These are phyloP conservation scores for Pangasius larnaudii DNA, from an alignment of 2,797 vertebrate genomes.

Conservation along the genomic window DNA sequence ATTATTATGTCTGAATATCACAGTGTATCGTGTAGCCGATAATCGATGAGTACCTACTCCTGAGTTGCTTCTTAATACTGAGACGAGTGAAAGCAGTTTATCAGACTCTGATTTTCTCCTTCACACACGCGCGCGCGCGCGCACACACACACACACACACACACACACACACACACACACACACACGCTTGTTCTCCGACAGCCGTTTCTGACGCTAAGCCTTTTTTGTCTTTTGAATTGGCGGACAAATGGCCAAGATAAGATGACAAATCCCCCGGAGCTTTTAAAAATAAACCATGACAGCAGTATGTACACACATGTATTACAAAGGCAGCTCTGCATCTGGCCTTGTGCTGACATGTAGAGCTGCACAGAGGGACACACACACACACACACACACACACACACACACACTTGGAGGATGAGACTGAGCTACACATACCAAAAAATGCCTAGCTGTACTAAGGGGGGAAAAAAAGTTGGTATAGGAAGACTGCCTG, in stretches of 20 bases:
- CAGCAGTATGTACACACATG: slow-evolving; percentile 26
- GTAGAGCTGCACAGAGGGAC: slow-evolving; percentile 34
- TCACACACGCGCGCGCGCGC: background rate
- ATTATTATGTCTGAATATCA: background rate
- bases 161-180: slow-evolving; percentile 24
- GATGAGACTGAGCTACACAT: background rate
- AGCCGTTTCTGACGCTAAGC: slow-evolving; percentile 72
- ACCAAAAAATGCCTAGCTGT: slow-evolving; percentile 5
- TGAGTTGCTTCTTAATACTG: background rate
- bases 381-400: slow-evolving; percentile 34
- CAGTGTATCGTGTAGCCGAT: background rate
- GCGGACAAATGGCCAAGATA: slow-evolving; percentile 80
- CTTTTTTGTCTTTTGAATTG: slow-evolving; percentile 80
- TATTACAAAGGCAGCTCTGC: slow-evolving; percentile 36
- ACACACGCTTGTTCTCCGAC: slow-evolving; percentile 45
- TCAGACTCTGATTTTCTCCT: background rate
- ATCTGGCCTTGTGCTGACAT: slow-evolving; percentile 49
- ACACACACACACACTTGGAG: slow-evolving; percentile 16
- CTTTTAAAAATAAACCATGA: slow-evolving; percentile 80
- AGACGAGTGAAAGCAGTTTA: background rate
- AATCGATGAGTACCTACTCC: background rate
- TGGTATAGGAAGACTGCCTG: background rate
- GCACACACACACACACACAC: slow-evolving; percentile 21
- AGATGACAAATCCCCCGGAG: slow-evolving; percentile 76
- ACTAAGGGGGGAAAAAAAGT: background rate